Evolutionary conservation across 1,140 invertebrate genomes (phyloP).

Genomic region (Oncopodura yosiiana): DNA sequence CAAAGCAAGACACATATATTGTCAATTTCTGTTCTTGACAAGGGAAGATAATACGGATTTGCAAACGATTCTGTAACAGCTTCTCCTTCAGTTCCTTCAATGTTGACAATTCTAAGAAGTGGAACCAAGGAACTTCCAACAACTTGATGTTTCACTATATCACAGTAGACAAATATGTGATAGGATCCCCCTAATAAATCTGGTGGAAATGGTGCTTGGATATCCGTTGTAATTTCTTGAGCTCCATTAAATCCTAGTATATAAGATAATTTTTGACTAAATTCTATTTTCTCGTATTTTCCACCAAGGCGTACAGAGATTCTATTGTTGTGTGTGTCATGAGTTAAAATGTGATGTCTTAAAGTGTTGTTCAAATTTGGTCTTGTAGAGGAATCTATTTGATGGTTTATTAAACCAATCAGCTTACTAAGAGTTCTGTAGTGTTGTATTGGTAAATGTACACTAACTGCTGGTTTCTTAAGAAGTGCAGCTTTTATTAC

Average conservation of each 20-base stretch:
- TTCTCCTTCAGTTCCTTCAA: background rate
- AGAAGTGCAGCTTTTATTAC: too few relatives aligned
- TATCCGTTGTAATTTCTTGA: background rate
- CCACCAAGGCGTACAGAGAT: too few relatives aligned
- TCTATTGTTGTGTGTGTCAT: background rate
- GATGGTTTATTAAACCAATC: too few relatives aligned
- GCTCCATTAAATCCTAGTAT: background rate
- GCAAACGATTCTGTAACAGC: background rate
- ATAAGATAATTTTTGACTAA: slow-evolving; percentile 2
- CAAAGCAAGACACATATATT: slow-evolving; percentile 5
- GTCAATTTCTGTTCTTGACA: background rate
- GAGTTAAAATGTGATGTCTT: background rate
- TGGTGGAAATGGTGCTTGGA: background rate
- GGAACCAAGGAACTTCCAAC: slow-evolving; percentile 1
- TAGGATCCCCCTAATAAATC: background rate
- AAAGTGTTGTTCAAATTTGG: background rate
- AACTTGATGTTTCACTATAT: slow-evolving; percentile 1
- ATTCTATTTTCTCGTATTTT: too few relatives aligned
- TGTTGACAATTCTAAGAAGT: background rate
- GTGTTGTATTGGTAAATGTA: too few relatives aligned
- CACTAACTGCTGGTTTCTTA: too few relatives aligned
- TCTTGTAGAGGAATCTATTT: too few relatives aligned
- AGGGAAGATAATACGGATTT: background rate
- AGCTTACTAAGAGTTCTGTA: too few relatives aligned
- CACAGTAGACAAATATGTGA: slow-evolving; percentile 4